Base-by-base conservation (phyloP, 2,797 vertebrate species). In the Gymnopithys bicolor region DNA sequence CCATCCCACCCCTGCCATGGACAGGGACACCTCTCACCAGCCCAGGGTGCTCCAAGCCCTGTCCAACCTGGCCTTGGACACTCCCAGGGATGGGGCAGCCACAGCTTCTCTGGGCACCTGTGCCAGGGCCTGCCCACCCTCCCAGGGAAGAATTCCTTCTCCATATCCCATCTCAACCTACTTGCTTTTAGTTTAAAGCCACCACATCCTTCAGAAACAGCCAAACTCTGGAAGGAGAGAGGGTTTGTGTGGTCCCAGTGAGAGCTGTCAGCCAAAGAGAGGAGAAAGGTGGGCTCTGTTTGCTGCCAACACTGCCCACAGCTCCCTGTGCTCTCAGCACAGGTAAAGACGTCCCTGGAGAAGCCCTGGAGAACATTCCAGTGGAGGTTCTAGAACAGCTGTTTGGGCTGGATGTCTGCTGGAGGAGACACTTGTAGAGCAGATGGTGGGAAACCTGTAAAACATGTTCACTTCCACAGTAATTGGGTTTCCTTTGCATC, bases 371-470 rank as follows among this genome's bases (percentile, higher is more conserved):
- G 24, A 77, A 45, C 17, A 27, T 51, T 64, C 49, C 39, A 7
- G 24, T 51, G 69, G 82, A 16, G 49, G 25, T 46, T 19, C 16
- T 22, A 55, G 66, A 62, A 8, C 49, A 96, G 76, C 53, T 85
- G 73, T 18, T 92, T 23, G 58, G 87, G 66, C 62, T 84, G 51
- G 55, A 30, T 73, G 37, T 63, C n/a, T 81, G 70, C 78, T 85
- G 73, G 30, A 83, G 75, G 76, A 94, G 66, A 56, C 76, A 94
- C n/a, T 67, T 88, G 82, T 21, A 55, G 17, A 43, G 43, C 87
- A 94, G 93, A 87, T 78, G 69, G 91, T 24, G 53, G 33, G 23
- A 59, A 92, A 92, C 22, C 41, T 80, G 56, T 58, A 69, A 94
- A 94, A 91, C 55, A 32, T 56, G 49, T 90, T 90, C 63, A 17